Percentiles rank a stretch among this genome's conserved stretches.
phyloP scores from a whole-genome alignment of 2,113 vertebrate genomes.

The Otocyon megalotis region DNA sequence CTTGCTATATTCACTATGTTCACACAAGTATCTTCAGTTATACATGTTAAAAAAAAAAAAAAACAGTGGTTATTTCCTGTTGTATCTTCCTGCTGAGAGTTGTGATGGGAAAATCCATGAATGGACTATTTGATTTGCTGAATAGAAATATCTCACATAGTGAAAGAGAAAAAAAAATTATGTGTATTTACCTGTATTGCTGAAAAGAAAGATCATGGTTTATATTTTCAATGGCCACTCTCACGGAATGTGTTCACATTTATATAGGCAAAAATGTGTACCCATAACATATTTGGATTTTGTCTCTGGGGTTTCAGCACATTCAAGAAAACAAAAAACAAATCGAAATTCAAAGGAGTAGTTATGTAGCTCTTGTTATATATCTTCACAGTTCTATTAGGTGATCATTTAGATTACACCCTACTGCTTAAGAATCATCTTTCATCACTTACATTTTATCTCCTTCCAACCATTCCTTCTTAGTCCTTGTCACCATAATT shows the following conservation, averaged over 20 bases:
- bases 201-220: background rate
- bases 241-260: background rate
- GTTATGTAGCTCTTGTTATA: background rate
- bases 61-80: background rate
- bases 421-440: conserved; percentile 40
- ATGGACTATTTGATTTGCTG: background rate
- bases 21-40: background rate
- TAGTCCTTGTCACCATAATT: conserved; percentile 69
- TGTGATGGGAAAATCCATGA: background rate
- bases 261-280: background rate
- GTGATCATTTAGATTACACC: conserved; percentile 56
- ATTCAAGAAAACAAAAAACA: conserved; percentile 25
- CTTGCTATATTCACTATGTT: background rate
- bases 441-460: conserved; percentile 75
- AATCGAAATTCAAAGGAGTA: background rate
- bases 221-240: background rate
- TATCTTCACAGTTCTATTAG: conserved; percentile 30
- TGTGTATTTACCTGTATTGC: background rate
- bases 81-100: background rate
- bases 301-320: background rate
- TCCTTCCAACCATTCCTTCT: conserved; percentile 55
- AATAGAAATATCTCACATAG: background rate
- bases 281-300: background rate
- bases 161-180: background rate
- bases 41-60: background rate